Conservation (phyloP, 2,113 vertebrate genomes). For the Mystacornis crossleyi region DNA sequence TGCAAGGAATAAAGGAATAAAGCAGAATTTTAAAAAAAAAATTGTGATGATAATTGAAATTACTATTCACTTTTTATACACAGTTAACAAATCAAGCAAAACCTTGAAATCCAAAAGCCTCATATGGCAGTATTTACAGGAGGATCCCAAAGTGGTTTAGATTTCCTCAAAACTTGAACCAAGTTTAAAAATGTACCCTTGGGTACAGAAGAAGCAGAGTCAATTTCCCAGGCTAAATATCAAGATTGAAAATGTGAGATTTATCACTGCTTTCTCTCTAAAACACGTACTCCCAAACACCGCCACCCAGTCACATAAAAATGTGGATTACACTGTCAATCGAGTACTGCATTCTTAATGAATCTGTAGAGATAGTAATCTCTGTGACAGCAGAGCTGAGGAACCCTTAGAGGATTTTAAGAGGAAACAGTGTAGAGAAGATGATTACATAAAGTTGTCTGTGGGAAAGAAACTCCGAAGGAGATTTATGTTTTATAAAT, state of each 20-base stretch:
- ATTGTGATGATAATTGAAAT: not conserved
- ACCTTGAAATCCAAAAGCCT: not conserved
- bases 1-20: not conserved
- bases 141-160: not conserved
- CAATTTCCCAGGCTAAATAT: slow-evolving; percentile 34
- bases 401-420: not conserved
- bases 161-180: slow-evolving; percentile 3
- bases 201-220: not conserved
- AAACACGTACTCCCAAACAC: not conserved
- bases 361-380: slow-evolving; percentile 8
- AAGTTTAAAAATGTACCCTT: not conserved
- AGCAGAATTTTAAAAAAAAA: not conserved
- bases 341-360: not conserved
- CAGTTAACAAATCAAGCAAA: not conserved
- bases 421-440: not conserved
- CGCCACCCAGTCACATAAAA: slow-evolving; percentile 39
- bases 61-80: not conserved
- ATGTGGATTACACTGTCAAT: slow-evolving; percentile 28
- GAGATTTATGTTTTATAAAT: not conserved
- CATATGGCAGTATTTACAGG: not conserved
- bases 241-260: slow-evolving; percentile 9
- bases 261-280: not conserved
- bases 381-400: not conserved
- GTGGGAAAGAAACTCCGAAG: not conserved
- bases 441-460: not conserved